Evolutionary conservation across 2,888 invertebrate genomes (phyloP).

Genomic region (Stenotaenia linearis): DNA sequence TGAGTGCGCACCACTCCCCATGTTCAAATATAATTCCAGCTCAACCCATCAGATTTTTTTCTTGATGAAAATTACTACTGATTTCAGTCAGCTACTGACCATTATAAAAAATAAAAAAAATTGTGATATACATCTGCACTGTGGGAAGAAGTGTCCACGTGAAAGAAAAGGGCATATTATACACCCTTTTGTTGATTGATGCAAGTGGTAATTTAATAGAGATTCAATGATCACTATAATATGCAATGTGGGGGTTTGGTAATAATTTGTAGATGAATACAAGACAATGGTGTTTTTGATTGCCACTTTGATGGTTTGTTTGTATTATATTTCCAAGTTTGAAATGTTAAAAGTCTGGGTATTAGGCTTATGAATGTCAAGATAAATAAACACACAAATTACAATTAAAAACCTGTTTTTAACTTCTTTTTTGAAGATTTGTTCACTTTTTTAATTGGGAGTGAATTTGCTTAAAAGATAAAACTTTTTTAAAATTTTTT

Average conservation of each 20-base stretch:
- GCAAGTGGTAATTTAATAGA: conserved; percentile 2
- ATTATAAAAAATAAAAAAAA: too few relatives aligned
- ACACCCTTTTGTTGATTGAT: not conserved
- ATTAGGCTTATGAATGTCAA: not conserved
- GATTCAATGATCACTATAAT: not conserved
- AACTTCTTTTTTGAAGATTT: too few relatives aligned
- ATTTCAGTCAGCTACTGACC: conserved; percentile 5
- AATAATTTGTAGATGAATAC: not conserved
- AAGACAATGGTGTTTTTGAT: not conserved
- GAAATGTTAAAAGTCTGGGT: not conserved
- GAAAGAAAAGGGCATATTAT: not conserved
- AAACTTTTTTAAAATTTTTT: too few relatives aligned
- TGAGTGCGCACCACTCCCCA: not conserved
- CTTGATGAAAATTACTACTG: not conserved
- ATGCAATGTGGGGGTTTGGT: not conserved
- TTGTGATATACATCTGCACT: not conserved
- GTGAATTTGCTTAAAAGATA: too few relatives aligned
- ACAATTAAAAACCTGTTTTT: not conserved
- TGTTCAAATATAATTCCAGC: not conserved
- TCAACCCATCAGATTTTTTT: not conserved
- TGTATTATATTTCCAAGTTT: not conserved
- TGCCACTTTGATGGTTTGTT: not conserved
- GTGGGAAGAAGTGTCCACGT: not conserved
- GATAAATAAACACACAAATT: not conserved
- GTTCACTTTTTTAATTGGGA: too few relatives aligned